Conservation (phyloP, 2,113 vertebrate species). For the Aegithalos caudatus region DNA sequence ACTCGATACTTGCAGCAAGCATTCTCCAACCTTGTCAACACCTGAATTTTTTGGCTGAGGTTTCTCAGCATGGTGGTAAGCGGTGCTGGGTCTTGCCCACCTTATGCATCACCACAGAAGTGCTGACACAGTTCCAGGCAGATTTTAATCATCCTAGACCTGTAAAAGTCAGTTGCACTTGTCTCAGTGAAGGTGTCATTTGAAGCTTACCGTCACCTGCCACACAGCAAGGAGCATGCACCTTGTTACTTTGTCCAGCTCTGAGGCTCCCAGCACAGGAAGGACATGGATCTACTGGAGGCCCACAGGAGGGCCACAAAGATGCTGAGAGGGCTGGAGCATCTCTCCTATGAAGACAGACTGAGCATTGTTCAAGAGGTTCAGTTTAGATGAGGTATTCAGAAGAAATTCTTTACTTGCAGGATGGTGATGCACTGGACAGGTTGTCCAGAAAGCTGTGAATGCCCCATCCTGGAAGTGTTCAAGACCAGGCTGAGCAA, state of each 20-base stretch:
- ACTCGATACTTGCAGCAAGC: accelerated
- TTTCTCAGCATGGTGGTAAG: not conserved
- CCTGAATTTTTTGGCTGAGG: not conserved
- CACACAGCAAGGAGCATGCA: not conserved
- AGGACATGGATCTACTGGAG: not conserved
- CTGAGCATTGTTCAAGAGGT: not conserved
- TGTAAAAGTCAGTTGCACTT: not conserved
- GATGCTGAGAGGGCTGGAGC: not conserved
- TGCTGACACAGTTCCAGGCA: not conserved
- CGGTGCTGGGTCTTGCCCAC: not conserved
- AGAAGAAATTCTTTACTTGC: not conserved
- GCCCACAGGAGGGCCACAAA: not conserved
- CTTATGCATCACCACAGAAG: not conserved
- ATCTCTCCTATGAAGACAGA: not conserved
- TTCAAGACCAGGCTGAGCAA: not conserved
- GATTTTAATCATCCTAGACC: not conserved
- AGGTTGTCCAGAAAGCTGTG: not conserved
- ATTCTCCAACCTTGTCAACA: not conserved
- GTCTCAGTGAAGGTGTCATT: not conserved
- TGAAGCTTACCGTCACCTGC: not conserved
- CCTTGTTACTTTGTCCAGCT: not conserved
- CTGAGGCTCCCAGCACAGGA: not conserved
- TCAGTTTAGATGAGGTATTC: not conserved
- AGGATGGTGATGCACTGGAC: not conserved
- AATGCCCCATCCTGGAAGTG: not conserved